phyloP scores from a whole-genome alignment of 2,888 invertebrate species.

The Carterocephalus palaemon region DNA sequence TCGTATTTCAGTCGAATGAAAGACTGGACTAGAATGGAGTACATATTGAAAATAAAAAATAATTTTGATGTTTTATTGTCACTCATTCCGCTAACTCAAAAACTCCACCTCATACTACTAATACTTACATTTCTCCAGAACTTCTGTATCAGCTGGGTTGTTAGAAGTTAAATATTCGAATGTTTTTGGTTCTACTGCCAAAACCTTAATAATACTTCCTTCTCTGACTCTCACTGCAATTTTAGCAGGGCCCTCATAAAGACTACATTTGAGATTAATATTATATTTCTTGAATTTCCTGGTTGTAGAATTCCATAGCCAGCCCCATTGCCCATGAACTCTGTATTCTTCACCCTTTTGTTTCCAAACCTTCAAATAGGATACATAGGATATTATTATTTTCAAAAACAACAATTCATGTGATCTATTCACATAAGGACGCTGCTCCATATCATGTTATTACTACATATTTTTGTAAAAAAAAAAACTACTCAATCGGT shows the following conservation, averaged over 20 bases:
- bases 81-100: neutral
- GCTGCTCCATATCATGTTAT: too few relatives aligned
- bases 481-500: too few relatives aligned
- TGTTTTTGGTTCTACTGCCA: constrained; percentile 88
- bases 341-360: constrained; percentile 99
- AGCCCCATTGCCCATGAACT: constrained; percentile 98
- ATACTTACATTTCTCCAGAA: constrained; percentile 62
- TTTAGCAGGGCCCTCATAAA: constrained; percentile 83
- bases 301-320: constrained; percentile 92
- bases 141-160: constrained; percentile 66
- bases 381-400: neutral
- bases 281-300: constrained; percentile 78
- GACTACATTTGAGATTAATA: constrained; percentile 44
- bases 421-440: too few relatives aligned
- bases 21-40: too few relatives aligned
- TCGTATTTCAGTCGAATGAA: too few relatives aligned
- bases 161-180: constrained; percentile 84
- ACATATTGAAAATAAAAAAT: constrained; percentile 2
- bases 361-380: constrained; percentile 85
- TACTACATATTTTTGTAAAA: too few relatives aligned
- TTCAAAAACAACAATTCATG: too few relatives aligned
- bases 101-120: constrained; percentile 6
- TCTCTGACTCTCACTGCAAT: constrained; percentile 87
- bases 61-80: neutral
- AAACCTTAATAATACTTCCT: constrained; percentile 83